Percentiles rank a stretch among this genome's conserved stretches.
Evolutionary conservation across 2,888 invertebrate species (phyloP).

Genomic region (Synanthedon formicaeformis): DNA sequence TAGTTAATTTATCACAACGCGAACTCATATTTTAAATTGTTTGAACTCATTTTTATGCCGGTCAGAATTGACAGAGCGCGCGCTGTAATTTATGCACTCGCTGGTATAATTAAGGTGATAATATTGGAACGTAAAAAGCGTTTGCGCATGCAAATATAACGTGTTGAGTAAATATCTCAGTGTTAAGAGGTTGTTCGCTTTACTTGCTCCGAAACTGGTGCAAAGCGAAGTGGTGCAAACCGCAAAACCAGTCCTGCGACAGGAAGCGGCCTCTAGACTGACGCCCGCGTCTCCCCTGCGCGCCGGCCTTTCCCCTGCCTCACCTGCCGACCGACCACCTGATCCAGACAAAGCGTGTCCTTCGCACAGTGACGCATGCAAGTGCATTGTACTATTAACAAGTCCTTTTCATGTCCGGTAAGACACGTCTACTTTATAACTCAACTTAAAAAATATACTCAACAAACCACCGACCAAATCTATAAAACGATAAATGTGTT

Average conservation of each 20-base stretch:
- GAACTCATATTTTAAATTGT: background rate
- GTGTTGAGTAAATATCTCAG: constrained; percentile 26
- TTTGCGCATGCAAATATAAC: constrained; percentile 17
- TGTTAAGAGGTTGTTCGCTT: constrained; percentile 49
- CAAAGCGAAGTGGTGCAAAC: constrained; percentile 62
- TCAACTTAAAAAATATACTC: no score
- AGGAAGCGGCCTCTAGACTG: constrained; percentile 48
- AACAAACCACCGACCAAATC: no score
- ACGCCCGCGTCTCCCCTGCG: constrained; percentile 19
- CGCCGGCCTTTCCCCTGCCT: constrained; percentile 13
- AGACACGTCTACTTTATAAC: constrained; percentile 1
- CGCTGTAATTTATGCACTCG: constrained; percentile 5
- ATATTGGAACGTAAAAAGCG: constrained; percentile 10
- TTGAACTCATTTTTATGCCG: background rate
- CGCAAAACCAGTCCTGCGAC: constrained; percentile 48
- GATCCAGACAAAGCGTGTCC: constrained; percentile 68
- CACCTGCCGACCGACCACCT: constrained; percentile 31
- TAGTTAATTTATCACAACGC: background rate
- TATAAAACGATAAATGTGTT: no score
- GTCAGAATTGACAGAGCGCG: constrained; percentile 2
- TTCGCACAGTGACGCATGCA: constrained; percentile 60
- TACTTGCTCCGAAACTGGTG: constrained; percentile 53
- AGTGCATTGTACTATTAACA: constrained; percentile 64
- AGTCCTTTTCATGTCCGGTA: constrained; percentile 53
- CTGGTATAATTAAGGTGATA: constrained; percentile 9